Evolutionary conservation across 2,888 invertebrate genomes (phyloP).

Genomic region (Drosophila testacea): DNA sequence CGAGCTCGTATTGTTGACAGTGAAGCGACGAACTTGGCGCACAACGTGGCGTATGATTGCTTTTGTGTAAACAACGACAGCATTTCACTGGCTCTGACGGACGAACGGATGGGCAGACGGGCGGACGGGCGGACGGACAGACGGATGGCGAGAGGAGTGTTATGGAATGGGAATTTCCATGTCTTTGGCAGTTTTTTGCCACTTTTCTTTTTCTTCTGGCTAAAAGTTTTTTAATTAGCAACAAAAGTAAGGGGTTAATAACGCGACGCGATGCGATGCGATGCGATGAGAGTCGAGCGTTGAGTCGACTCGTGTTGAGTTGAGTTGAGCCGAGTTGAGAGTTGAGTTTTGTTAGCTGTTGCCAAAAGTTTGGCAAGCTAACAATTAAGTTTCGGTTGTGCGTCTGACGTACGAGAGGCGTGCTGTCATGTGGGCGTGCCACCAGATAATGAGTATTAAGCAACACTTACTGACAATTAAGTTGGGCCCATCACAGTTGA

Average conservation of each 20-base stretch:
- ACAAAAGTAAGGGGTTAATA: constrained; percentile 81
- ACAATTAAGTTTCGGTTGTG: constrained; percentile 78
- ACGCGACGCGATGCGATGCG: constrained; percentile 46
- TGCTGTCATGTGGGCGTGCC: constrained; percentile 33
- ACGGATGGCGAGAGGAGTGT: background rate
- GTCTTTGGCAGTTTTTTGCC: constrained; percentile 65
- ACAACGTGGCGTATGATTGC: constrained; percentile 81
- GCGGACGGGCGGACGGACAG: background rate
- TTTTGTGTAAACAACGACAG: constrained; percentile 79
- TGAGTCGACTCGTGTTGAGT: constrained; percentile 8
- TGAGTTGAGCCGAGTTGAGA: constrained; percentile 32
- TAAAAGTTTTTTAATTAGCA: constrained; percentile 83
- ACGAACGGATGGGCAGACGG: constrained; percentile 10
- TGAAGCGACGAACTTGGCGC: constrained; percentile 61
- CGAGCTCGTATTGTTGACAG: constrained; percentile 73
- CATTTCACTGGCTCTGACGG: constrained; percentile 28
- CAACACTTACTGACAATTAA: constrained; percentile 82
- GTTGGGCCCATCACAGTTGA: constrained; percentile 45
- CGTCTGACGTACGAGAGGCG: constrained; percentile 62
- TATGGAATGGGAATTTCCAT: constrained; percentile 36
- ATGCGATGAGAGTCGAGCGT: constrained; percentile 1
- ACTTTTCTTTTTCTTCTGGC: constrained; percentile 52
- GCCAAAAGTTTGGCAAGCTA: constrained; percentile 78
- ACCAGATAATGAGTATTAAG: constrained; percentile 78
- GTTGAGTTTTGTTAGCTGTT: constrained; percentile 63